phyloP scores from a whole-genome alignment of 1,140 invertebrate genomes.

The Drosophila aff. region DNA sequence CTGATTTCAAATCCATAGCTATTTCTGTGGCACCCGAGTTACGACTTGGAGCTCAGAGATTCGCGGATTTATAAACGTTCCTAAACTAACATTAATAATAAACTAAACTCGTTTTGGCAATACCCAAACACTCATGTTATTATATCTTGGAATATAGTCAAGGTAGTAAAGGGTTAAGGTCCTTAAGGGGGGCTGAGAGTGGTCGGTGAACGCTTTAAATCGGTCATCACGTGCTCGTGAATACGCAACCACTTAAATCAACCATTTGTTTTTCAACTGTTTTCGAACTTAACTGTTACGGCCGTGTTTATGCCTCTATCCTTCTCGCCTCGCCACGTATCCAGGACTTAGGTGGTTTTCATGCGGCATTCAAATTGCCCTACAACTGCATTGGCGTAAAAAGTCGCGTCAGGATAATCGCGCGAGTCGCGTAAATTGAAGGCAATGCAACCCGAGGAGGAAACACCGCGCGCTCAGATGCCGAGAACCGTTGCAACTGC shows the following conservation, averaged over 20 bases:
- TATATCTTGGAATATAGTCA: neutral
- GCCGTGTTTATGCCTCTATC: constrained; percentile 13
- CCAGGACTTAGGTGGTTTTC: constrained; percentile 28
- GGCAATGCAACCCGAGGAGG: neutral
- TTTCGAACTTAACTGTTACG: constrained; percentile 62
- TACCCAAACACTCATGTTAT: too few species aligned
- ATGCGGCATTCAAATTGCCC: constrained; percentile 43
- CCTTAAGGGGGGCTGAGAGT: neutral
- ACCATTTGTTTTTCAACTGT: neutral
- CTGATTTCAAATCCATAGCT: neutral
- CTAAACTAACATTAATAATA: neutral
- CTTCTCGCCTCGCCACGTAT: neutral
- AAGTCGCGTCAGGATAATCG: constrained; percentile 19
- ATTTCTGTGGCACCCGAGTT: neutral
- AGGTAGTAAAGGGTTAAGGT: constrained; percentile 6
- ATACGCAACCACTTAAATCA: neutral
- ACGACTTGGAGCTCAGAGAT: neutral
- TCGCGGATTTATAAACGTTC: neutral
- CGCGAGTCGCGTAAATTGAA: constrained; percentile 43
- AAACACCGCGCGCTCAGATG: constrained; percentile 19
- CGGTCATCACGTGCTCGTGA: constrained; percentile 34
- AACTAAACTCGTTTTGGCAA: neutral
- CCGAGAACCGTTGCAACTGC: constrained; percentile 71
- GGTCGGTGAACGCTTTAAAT: constrained; percentile 1
- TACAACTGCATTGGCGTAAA: constrained; percentile 32